phyloP scores from a whole-genome alignment of 2,888 invertebrate species.

The Litoditis marina region DNA sequence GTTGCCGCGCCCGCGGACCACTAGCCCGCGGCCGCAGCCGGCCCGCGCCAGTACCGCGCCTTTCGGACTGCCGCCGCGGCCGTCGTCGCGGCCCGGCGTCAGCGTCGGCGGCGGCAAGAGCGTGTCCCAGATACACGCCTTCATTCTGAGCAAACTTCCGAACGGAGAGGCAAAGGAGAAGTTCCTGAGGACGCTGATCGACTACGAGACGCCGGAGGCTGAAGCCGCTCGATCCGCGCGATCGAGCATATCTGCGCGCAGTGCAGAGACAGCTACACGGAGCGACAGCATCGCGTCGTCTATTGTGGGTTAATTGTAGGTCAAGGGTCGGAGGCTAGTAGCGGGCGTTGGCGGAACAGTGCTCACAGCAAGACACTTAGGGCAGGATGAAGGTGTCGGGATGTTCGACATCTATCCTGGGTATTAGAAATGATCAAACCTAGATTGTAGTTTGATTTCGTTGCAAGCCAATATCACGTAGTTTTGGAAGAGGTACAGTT shows the following conservation, averaged over 20 bases:
- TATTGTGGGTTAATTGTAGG: neutral
- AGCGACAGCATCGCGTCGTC: neutral
- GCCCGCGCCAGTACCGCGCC: neutral
- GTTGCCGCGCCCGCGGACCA: neutral
- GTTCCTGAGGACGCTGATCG: slow-evolving; percentile 50
- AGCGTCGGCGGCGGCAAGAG: neutral
- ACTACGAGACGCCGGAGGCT: slow-evolving; percentile 41
- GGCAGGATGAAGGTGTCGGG: no score
- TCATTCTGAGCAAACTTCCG: slow-evolving; percentile 51
- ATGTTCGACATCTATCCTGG: no score
- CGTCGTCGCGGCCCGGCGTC: slow-evolving; percentile 1
- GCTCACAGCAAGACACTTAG: no score
- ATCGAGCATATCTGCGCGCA: slow-evolving; percentile 1
- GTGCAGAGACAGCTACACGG: no score
- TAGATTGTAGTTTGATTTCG: no score
- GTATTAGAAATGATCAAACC: no score
- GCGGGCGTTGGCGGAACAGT: no score
- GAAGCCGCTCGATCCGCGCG: neutral
- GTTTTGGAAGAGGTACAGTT: no score
- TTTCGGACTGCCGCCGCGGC: neutral
- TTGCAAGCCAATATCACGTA: no score
- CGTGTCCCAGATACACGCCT: slow-evolving; percentile 53
- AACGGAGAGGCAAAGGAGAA: slow-evolving; percentile 53
- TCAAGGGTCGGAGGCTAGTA: neutral
- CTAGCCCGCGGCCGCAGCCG: neutral